A percentile compares a stretch with the other conserved stretches of the same genome.
These are phyloP conservation scores for Oxyura jamaicensis DNA, from an alignment of 2,113 vertebrate species.

Conservation along the genomic window DNA sequence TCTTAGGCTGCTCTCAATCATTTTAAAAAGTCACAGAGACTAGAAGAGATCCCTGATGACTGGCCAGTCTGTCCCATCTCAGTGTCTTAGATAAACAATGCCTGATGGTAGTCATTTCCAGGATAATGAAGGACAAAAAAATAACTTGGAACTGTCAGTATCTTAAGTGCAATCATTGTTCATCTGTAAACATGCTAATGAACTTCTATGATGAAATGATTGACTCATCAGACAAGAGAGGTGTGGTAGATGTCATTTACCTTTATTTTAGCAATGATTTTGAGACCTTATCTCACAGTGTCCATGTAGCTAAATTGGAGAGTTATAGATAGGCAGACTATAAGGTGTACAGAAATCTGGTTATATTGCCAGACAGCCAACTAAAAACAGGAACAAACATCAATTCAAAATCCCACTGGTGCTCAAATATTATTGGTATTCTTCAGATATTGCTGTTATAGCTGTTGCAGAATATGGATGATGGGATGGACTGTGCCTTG, in stretches of 20 bases:
- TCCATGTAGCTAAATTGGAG: background rate
- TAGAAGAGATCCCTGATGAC: background rate
- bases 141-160: background rate
- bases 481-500: background rate
- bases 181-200: background rate
- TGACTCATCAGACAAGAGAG: background rate
- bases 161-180: background rate
- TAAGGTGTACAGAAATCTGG: background rate
- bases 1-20: background rate
- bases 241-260: background rate
- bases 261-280: background rate
- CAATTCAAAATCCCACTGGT: background rate
- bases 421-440: background rate
- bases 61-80: background rate
- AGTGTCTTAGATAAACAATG: background rate
- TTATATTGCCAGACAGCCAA: background rate
- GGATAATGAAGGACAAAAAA: background rate
- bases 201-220: background rate
- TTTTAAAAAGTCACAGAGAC: background rate
- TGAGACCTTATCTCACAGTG: background rate
- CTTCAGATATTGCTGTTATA: background rate
- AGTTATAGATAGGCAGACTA: background rate
- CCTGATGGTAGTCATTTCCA: background rate
- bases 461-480: background rate
- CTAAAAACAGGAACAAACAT: background rate